A percentile compares a stretch with the other conserved stretches of the same genome.
Evolutionary conservation across 2,797 vertebrate genomes (phyloP).

Genomic region (Trematomus bernacchii): DNA sequence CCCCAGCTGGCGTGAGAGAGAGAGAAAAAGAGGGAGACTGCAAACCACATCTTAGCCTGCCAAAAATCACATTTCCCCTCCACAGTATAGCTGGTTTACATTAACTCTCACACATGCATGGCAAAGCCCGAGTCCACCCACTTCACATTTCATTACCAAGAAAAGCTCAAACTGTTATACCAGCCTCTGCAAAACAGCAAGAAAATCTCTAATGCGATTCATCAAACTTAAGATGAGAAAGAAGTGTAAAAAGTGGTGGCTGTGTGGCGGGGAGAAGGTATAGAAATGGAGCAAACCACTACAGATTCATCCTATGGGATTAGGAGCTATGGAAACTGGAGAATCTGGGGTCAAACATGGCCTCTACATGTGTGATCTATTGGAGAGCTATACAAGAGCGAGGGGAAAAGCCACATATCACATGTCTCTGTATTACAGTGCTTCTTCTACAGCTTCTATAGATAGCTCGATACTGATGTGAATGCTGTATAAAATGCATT

Average conservation of each 20-base stretch:
- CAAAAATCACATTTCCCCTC: conserved; percentile 82
- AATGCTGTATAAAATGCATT: background rate
- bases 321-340: conserved; percentile 62
- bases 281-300: conserved; percentile 11
- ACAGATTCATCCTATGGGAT: conserved; percentile 56
- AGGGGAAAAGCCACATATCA: conserved; percentile 44
- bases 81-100: conserved; percentile 78
- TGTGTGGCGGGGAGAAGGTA: conserved; percentile 33
- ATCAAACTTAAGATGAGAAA: conserved; percentile 62
- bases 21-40: conserved; percentile 67
- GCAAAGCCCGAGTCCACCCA: conserved; percentile 68
- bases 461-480: background rate
- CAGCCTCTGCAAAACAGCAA: conserved; percentile 52
- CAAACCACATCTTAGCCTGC: conserved; percentile 74
- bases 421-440: conserved; percentile 30
- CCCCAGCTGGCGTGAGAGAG: conserved; percentile 67
- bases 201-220: conserved; percentile 54
- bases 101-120: conserved; percentile 78
- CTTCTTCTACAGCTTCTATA: conserved; percentile 11
- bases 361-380: conserved; percentile 66
- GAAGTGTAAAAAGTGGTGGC: conserved; percentile 50
- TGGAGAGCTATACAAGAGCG: conserved; percentile 36
- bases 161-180: conserved; percentile 67
- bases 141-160: conserved; percentile 79
- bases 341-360: conserved; percentile 62